Conservation (phyloP, 2,888 invertebrate species). For the Chrysodeixis includens region DNA sequence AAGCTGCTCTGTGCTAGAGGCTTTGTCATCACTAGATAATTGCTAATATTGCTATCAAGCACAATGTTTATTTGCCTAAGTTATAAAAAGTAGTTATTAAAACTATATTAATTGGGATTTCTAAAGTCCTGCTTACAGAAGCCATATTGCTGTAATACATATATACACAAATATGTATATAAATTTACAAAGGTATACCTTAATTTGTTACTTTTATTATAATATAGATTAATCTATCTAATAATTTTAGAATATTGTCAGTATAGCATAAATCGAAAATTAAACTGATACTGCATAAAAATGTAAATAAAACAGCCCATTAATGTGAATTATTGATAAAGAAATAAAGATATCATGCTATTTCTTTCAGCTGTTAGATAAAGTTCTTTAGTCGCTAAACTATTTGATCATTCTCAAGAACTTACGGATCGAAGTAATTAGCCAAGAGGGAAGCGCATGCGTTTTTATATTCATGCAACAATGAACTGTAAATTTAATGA, state of each 20-base stretch:
- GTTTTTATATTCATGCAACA: conserved; percentile 52
- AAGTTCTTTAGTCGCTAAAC: conserved; percentile 21
- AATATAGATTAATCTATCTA: neutral
- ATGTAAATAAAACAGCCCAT: conserved; percentile 9
- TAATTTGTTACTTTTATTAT: neutral
- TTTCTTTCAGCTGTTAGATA: conserved; percentile 40
- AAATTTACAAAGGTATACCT: neutral
- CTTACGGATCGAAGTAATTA: conserved; percentile 31
- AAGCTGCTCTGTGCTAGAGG: neutral
- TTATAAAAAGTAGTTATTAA: too few species aligned
- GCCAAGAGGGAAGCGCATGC: conserved; percentile 53
- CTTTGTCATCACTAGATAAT: neutral
- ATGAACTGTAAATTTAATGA: conserved; percentile 28
- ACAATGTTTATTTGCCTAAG: neutral
- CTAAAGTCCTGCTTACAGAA: too few species aligned
- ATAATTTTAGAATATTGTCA: conserved; percentile 2
- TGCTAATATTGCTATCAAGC: neutral
- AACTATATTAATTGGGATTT: too few species aligned
- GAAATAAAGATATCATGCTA: conserved; percentile 41
- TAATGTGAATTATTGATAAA: neutral
- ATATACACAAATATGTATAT: conserved; percentile 4
- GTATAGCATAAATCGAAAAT: conserved; percentile 15
- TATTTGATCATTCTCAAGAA: conserved; percentile 40
- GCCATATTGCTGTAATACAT: neutral
- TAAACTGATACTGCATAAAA: conserved; percentile 35